Conservation (phyloP, 2,888 invertebrate genomes). For the Melanostoma scalare region DNA sequence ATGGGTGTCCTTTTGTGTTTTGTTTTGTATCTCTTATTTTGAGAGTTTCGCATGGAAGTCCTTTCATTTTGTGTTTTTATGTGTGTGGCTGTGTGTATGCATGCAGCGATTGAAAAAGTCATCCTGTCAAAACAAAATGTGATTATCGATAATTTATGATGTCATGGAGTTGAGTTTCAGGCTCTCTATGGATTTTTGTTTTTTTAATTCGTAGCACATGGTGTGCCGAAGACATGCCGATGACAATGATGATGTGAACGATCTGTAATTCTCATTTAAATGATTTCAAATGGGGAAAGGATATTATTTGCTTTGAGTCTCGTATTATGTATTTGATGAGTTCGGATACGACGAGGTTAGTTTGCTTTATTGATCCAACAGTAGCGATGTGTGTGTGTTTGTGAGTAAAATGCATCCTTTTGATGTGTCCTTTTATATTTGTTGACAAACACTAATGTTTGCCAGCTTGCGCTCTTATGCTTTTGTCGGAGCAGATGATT, state of each 20-base stretch:
- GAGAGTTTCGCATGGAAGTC: constrained; percentile 46
- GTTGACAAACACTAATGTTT: constrained; percentile 62
- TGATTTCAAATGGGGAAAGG: constrained; percentile 60
- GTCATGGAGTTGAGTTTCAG: constrained; percentile 77
- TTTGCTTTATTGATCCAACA: constrained; percentile 11
- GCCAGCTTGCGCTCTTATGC: constrained; percentile 42
- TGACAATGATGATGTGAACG: constrained; percentile 67
- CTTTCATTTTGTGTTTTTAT: constrained; percentile 29
- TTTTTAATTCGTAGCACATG: constrained; percentile 57
- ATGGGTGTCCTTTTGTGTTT: constrained; percentile 65
- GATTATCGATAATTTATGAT: constrained; percentile 82
- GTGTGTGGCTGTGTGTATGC: constrained; percentile 16
- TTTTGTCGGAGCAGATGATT: constrained; percentile 65
- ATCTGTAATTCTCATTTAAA: constrained; percentile 72
- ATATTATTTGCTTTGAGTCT: constrained; percentile 66
- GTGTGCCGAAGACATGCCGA: constrained; percentile 63
- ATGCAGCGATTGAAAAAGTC: constrained; percentile 67
- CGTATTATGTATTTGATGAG: constrained; percentile 12
- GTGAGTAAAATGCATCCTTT: constrained; percentile 33
- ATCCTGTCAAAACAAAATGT: constrained; percentile 82
- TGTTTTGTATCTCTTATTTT: constrained; percentile 70
- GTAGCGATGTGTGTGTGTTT: constrained; percentile 4
- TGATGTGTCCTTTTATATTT: constrained; percentile 46
- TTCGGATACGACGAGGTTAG: constrained; percentile 29
- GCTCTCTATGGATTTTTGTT: neutral